phyloP scores from a whole-genome alignment of 35 echinoderm and acorn worm genomes.

The Anneissia japonica region DNA sequence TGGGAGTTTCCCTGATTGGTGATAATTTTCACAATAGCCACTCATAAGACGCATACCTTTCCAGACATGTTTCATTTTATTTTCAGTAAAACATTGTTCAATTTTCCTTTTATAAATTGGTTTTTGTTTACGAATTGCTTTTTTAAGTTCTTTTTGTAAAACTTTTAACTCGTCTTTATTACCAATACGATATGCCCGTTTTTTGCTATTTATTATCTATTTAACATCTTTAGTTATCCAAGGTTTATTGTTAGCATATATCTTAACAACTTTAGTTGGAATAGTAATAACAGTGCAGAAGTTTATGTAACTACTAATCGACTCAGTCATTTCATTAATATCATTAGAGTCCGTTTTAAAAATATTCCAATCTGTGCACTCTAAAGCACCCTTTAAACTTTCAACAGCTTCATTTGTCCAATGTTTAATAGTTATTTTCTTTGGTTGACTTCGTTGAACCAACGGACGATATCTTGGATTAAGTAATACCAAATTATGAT shows the following conservation, averaged over 20 bases:
- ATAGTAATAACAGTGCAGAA: conserved; percentile 46
- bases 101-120: too few relatives aligned
- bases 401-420: conserved; percentile 25
- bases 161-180: conserved; percentile 10
- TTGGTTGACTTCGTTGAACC: conserved; percentile 6
- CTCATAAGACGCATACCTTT: too few relatives aligned
- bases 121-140: too few relatives aligned
- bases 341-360: conserved; percentile 14
- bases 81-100: too few relatives aligned
- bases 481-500: conserved; percentile 24
- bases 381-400: conserved; percentile 22
- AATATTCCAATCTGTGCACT: conserved; percentile 47
- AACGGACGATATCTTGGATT: conserved; percentile 13
- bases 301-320: conserved; percentile 47
- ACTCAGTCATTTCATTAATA: conserved; percentile 32
- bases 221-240: conserved; percentile 49
- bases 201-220: conserved; percentile 28
- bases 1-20: too few relatives aligned
- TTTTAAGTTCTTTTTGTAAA: too few relatives aligned
- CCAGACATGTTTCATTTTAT: too few relatives aligned
- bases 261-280: conserved; percentile 16
- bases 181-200: background rate
- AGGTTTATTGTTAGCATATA: conserved; percentile 47
- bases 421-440: background rate
- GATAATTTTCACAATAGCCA: too few relatives aligned